phyloP scores from a whole-genome alignment of 1,140 invertebrate species.

The Argopecten irradians region DNA sequence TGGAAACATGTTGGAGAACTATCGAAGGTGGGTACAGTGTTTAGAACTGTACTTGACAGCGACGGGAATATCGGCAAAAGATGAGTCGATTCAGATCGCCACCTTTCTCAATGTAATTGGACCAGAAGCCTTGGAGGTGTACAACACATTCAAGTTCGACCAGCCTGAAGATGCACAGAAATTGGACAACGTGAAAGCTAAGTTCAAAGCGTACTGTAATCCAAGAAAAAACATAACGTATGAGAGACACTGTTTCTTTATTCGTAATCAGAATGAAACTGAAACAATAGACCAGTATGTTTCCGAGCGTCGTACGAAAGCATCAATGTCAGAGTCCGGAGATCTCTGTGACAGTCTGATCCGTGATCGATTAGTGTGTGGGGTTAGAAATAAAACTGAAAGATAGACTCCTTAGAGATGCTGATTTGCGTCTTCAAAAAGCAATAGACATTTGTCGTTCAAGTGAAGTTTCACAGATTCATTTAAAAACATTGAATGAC shows the following conservation, averaged over 20 bases:
- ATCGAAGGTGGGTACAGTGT: neutral
- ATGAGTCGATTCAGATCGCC: conserved; percentile 2
- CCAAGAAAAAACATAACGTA: conserved; percentile 41
- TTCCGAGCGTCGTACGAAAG: conserved; percentile 29
- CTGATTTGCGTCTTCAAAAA: conserved; percentile 31
- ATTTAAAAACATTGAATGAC: neutral
- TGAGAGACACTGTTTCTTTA: conserved; percentile 41
- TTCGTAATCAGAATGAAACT: conserved; percentile 28
- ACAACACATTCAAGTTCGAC: conserved; percentile 32
- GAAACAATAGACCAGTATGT: conserved; percentile 38
- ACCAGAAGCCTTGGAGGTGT: conserved; percentile 34
- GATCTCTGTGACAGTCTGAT: conserved; percentile 33
- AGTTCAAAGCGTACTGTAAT: conserved; percentile 49
- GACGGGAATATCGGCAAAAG: conserved; percentile 4
- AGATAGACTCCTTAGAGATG: conserved; percentile 29
- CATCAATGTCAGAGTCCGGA: conserved; percentile 37
- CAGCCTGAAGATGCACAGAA: conserved; percentile 34
- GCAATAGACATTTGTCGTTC: conserved; percentile 15
- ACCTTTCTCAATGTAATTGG: conserved; percentile 32
- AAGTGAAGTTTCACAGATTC: conserved; percentile 1
- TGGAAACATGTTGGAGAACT: conserved; percentile 33
- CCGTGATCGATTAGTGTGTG: conserved; percentile 37
- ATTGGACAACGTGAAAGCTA: conserved; percentile 10
- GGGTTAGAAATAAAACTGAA: neutral
- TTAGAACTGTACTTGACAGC: conserved; percentile 31